Evolutionary conservation across 2,113 vertebrate genomes (phyloP).

Genomic region (Thryonomys swinderianus): DNA sequence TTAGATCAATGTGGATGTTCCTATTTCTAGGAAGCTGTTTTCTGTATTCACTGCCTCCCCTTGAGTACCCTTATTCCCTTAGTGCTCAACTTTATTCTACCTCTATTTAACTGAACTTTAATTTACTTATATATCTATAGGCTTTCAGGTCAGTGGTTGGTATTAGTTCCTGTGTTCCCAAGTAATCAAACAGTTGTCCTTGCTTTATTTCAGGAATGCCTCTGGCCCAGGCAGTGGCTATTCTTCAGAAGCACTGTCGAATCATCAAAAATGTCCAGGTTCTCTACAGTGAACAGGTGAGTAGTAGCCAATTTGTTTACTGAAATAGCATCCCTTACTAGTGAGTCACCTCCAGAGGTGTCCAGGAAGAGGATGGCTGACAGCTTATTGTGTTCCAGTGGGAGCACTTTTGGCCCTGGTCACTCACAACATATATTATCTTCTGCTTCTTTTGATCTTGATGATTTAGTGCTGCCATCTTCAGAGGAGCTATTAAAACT

Average conservation of each 20-base stretch:
- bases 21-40: slow-evolving; percentile 38
- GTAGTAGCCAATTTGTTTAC: slow-evolving; percentile 5
- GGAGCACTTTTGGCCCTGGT: slow-evolving; percentile 11
- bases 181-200: slow-evolving; percentile 53
- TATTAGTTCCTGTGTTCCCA: neutral
- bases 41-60: neutral
- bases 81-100: slow-evolving; percentile 35
- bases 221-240: slow-evolving; percentile 98
- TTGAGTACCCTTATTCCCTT: slow-evolving; percentile 20
- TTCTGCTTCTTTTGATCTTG: slow-evolving; percentile 9
- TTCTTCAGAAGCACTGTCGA: slow-evolving; percentile 99
- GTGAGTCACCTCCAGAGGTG: neutral
- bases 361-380: fast-evolving
- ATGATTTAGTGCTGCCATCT: slow-evolving; percentile 43
- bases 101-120: slow-evolving; percentile 44
- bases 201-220: slow-evolving; percentile 93
- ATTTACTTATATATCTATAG: neutral
- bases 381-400: neutral
- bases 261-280: slow-evolving; percentile 99
- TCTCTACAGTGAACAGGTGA: slow-evolving; percentile 99
- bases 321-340: neutral
- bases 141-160: neutral
- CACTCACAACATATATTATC: neutral
- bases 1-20: neutral
- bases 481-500: slow-evolving; percentile 51